phyloP scores from a whole-genome alignment of 1,140 invertebrate genomes.

The Bilobella aurantiaca region DNA sequence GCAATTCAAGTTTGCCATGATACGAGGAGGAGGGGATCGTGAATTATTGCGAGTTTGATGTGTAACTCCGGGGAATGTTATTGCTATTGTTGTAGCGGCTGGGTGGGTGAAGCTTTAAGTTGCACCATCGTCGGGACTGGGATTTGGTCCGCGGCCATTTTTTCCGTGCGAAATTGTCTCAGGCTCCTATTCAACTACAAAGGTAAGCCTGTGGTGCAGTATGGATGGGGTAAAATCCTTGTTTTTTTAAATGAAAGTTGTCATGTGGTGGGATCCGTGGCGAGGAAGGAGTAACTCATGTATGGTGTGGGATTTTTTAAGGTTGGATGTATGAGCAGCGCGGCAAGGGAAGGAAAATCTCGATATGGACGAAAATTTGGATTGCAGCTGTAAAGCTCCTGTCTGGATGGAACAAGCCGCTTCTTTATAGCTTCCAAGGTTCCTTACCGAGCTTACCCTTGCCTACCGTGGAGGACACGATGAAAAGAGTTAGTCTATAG shows the following conservation, averaged over 20 bases:
- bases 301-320: too few relatives aligned
- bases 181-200: conserved; percentile 88
- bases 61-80: too few relatives aligned
- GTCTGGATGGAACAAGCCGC: conserved; percentile 72
- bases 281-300: too few relatives aligned
- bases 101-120: conserved; percentile 58
- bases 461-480: conserved; percentile 75
- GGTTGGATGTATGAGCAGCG: conserved; percentile 93
- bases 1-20: background rate
- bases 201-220: too few relatives aligned
- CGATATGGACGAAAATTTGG: conserved; percentile 72
- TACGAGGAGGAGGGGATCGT: too few relatives aligned
- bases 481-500: conserved; percentile 68
- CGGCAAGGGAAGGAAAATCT: conserved; percentile 56
- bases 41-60: too few relatives aligned
- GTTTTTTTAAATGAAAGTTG: too few relatives aligned
- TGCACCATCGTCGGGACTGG: conserved; percentile 60
- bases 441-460: conserved; percentile 86
- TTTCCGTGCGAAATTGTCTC: conserved; percentile 68
- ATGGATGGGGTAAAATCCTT: too few relatives aligned
- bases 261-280: too few relatives aligned
- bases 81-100: conserved; percentile 54
- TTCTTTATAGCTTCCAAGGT: conserved; percentile 92
- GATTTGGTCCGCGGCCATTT: conserved; percentile 70
- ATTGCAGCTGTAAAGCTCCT: conserved; percentile 62